These are phyloP conservation scores for Agrypnus murinus DNA, from an alignment of 2,888 invertebrate genomes.

Conservation along the genomic window DNA sequence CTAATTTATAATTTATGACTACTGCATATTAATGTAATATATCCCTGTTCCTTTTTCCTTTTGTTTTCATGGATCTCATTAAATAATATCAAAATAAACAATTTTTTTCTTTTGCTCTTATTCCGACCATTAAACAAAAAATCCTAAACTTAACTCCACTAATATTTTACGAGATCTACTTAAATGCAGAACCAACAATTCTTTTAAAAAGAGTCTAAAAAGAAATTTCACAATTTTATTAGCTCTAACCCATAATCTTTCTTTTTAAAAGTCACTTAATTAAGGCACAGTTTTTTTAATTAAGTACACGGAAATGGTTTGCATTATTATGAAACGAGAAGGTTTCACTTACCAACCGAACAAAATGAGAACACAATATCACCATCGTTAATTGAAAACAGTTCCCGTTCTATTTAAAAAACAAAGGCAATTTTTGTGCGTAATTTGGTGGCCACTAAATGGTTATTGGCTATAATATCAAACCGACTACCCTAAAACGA, in stretches of 20 bases:
- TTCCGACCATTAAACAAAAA: no score
- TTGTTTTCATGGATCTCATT: no score
- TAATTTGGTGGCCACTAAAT: constrained; percentile 43
- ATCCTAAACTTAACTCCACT: no score
- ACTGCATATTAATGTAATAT: no score
- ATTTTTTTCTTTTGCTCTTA: no score
- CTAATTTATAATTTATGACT: background rate
- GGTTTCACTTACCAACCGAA: constrained; percentile 30
- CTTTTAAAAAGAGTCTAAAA: background rate
- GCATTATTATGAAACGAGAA: constrained; percentile 35
- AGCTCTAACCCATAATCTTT: constrained; percentile 27
- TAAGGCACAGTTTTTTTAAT: constrained; percentile 24
- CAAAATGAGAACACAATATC: constrained; percentile 36
- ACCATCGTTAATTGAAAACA: constrained; percentile 41
- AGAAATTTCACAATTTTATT: constrained; percentile 21
- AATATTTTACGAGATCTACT: constrained; percentile 14
- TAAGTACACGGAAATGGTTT: constrained; percentile 25
- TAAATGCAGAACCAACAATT: constrained; percentile 18
- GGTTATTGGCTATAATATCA: constrained; percentile 47
- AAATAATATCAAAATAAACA: no score
- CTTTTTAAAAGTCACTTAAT: constrained; percentile 29
- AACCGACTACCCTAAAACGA: constrained; percentile 44
- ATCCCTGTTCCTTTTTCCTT: no score
- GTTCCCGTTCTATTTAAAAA: constrained; percentile 34
- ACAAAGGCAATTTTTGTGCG: constrained; percentile 43